phyloP scores from a whole-genome alignment of 2,888 invertebrate species.

The Dasypogon diadema region DNA sequence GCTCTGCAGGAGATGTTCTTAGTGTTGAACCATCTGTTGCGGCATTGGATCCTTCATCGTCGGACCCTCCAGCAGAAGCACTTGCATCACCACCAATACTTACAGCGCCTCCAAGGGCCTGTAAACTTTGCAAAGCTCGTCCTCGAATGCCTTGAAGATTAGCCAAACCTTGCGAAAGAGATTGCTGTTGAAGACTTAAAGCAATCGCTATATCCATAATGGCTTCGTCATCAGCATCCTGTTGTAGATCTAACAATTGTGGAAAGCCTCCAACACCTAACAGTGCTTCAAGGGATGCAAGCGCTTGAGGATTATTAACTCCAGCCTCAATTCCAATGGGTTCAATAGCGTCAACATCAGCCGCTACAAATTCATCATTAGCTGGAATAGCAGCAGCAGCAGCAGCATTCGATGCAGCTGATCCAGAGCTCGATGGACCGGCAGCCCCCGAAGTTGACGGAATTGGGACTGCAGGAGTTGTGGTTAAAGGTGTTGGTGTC shows the following conservation, averaged over 20 bases:
- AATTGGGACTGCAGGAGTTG: constrained; percentile 48
- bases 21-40: constrained; percentile 95
- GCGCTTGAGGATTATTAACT: constrained; percentile 61
- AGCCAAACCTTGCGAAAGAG: constrained; percentile 70
- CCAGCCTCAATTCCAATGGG: constrained; percentile 60
- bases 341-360: constrained; percentile 60
- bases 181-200: constrained; percentile 85
- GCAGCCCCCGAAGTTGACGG: constrained; percentile 54
- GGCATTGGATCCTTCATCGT: constrained; percentile 94
- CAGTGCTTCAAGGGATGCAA: constrained; percentile 70
- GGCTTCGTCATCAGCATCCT: constrained; percentile 96
- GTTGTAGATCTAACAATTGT: constrained; percentile 86
- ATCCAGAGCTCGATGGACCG: constrained; percentile 46
- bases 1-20: constrained; percentile 86
- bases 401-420: constrained; percentile 57
- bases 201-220: constrained; percentile 98
- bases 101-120: constrained; percentile 62
- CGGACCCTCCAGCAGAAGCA: constrained; percentile 89
- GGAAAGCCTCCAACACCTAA: constrained; percentile 76
- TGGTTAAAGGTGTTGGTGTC: constrained; percentile 72
- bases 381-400: constrained; percentile 60
- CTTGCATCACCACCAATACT: constrained; percentile 73
- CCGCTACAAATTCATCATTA: constrained; percentile 59
- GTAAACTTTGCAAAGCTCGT: constrained; percentile 69
- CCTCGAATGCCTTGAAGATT: constrained; percentile 66